Percentiles rank a stretch among this genome's conserved stretches.
Conservation (phyloP, 2,797 vertebrate genomes). For the Anisognathus igniventris region DNA sequence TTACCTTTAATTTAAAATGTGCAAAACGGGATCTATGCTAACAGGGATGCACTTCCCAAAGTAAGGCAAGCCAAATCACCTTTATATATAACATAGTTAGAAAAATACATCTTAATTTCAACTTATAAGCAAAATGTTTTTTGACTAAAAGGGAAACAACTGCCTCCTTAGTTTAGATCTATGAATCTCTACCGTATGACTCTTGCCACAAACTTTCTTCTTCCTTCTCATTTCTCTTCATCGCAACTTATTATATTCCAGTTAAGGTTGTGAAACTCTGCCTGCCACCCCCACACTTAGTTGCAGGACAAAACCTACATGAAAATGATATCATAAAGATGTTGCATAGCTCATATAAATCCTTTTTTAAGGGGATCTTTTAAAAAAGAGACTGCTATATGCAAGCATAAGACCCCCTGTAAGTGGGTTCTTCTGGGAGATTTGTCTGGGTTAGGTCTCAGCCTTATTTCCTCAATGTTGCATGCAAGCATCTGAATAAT, state of each 20-base stretch:
- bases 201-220: background rate
- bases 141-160: background rate
- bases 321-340: background rate
- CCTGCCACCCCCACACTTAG: fast-evolving
- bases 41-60: background rate
- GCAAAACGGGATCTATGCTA: background rate
- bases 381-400: background rate
- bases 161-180: background rate
- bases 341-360: background rate
- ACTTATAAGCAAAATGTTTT: background rate
- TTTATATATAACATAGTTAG: background rate
- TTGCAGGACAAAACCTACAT: background rate
- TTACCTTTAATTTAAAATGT: background rate
- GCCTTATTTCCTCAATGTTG: background rate
- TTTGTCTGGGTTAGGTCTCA: background rate
- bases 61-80: background rate
- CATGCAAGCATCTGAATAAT: background rate
- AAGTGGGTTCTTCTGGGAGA: background rate
- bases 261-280: background rate
- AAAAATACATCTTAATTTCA: background rate
- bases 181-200: background rate
- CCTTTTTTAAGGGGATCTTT: background rate
- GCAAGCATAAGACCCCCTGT: background rate
- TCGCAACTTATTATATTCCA: background rate
- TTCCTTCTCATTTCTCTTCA: background rate